Evolutionary conservation across 2,888 invertebrate species (phyloP).

Genomic region (Nomada ferruginata): DNA sequence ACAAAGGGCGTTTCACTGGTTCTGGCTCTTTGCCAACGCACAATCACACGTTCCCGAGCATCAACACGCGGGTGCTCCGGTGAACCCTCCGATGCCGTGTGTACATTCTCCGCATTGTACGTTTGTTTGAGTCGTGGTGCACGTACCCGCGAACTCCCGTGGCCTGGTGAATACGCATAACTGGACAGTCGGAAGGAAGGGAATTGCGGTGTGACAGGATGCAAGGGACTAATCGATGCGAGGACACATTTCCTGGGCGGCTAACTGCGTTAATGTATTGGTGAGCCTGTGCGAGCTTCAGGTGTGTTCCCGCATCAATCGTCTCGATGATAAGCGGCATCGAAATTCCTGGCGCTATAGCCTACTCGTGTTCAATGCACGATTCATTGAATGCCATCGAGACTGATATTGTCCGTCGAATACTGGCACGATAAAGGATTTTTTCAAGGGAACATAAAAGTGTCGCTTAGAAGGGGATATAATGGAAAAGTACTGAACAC

Average conservation of each 20-base stretch:
- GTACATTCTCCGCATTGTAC: not conserved
- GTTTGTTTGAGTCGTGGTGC: not conserved
- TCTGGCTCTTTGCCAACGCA: slow-evolving; percentile 58
- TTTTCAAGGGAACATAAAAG: not conserved
- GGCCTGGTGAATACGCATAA: slow-evolving; percentile 23
- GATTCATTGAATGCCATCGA: slow-evolving; percentile 13
- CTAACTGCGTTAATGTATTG: slow-evolving; percentile 26
- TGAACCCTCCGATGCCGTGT: not conserved
- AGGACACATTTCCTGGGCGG: slow-evolving; percentile 54
- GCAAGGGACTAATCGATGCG: slow-evolving; percentile 59
- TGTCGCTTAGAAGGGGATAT: not conserved
- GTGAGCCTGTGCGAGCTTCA: slow-evolving; percentile 10
- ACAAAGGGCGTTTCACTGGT: slow-evolving; percentile 55
- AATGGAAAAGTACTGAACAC: no score
- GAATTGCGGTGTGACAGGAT: slow-evolving; percentile 42
- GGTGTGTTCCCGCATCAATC: slow-evolving; percentile 31
- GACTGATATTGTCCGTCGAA: not conserved
- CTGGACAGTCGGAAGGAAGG: slow-evolving; percentile 45
- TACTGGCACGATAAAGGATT: not conserved
- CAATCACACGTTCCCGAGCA: not conserved
- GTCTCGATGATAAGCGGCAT: slow-evolving; percentile 37
- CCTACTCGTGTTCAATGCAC: slow-evolving; percentile 5
- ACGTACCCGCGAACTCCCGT: not conserved
- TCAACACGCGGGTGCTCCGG: not conserved
- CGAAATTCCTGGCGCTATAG: slow-evolving; percentile 10